Base-by-base conservation (phyloP, 2,113 vertebrate genomes). In the Tachycineta bicolor region DNA sequence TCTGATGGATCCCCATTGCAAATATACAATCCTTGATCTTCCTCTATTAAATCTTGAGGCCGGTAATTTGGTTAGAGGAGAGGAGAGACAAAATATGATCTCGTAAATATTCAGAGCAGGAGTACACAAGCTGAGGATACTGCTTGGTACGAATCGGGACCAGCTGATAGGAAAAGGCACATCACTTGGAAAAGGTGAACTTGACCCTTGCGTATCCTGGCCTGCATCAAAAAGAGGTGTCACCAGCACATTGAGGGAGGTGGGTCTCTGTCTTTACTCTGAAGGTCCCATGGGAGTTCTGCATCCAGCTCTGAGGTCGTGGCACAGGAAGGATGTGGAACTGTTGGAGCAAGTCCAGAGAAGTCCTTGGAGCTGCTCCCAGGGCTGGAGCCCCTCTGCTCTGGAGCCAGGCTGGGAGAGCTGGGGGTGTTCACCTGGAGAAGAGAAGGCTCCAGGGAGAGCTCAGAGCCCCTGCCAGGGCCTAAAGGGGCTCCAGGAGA, bases 351-450 rank as follows among this genome's bases (percentile, higher is more conserved):
- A 6, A 56, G n/a, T 41, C n/a, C 49, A 47, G n/a, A 41, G n/a
- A 2, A 79, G 16, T 13, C 4, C 47, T 49, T 7, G 20, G 49
- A 29, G 55, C 3, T 62, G 24, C 7, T 79, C 20, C 3, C 3
- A 60, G 56, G 13, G 8, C 39, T 55, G 29, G 24, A 63, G 20
- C 11, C 4, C 2, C n/a, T 63, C 20, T 69, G 28, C 33, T 53
- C 33, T 79, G 41, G 24, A 41, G n/a, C 0, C 47, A 55, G 65
- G 15, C 24, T 70, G 56, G 29, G 41, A 70, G 28, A 69, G 37
- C 17, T 77, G 26, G 11, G 9, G 2, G 3, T 12, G 33, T 0
- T 39, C 39, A 28, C 23, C 47, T 24, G 4, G 15, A 46, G 39
- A 22, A 1, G 44, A 44, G 11, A 41, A 55, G 47, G 56, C 24